Evolutionary conservation across 2,888 invertebrate species (phyloP), one percentile per base, ranked within the genome.

Genomic region (Aleiodes alternator): DNA sequence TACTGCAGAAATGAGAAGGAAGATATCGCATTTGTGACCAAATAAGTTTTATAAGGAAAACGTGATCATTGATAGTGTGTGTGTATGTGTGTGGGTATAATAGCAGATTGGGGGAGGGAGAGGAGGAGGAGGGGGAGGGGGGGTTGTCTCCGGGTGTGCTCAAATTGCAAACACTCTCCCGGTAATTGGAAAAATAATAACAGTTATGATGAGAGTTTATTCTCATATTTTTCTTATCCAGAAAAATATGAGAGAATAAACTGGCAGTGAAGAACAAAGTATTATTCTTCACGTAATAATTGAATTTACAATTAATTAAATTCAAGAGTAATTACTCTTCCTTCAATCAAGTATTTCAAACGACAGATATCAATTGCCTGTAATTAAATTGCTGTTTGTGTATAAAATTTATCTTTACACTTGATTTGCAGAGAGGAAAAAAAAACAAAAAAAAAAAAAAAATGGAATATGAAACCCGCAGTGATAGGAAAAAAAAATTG

Each of bases 101-200:
- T 9, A 16, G 61, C 16, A 38, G 43, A 8, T 23, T 23, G 23
- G 2, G 23, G 23, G 23, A 23, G 23, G 2, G 2, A 23, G 23
- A 23, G 23, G 23, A 2, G 23, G 23, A 2, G 23, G n/a, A n/a
- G 23, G 5, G 64, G 48, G 43, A 11, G 14, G 43, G 0, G 4
- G 8, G 64, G 0, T 9, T 43, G 3, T 14, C 48, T 16, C 16
- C 23, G 23, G 23, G 23, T 14, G 53, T 12, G n/a, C 16, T 8
- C 3, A 43, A 64, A 64, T 64, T 38, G 64, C 48, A 43, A 11
- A 48, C 14, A 48, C 64, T 64, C 64, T 64, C 16, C 2, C 8
- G 64, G 48, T 64, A 64, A 64, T 64, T 64, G 64, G 64, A 48
- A 64, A 43, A 64, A 64, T 64, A 64, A 64, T 43, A 64, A 64